Base-by-base conservation (phyloP, 2,797 vertebrate genomes). In the Acanthurus leucopareius region DNA sequence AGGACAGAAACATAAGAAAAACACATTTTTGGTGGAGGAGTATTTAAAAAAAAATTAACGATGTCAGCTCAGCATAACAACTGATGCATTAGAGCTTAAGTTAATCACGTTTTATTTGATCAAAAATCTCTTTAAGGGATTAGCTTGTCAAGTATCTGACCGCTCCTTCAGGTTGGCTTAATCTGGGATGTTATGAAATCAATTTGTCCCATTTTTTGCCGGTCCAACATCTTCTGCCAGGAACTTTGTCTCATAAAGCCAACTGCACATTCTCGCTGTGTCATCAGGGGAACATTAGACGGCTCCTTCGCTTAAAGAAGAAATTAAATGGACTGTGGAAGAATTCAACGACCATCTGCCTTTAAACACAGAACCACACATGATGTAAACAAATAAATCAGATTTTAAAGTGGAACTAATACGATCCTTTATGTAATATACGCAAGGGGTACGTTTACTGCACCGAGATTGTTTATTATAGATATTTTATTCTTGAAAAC, bases 261-360 rank as follows among this genome's bases (percentile, higher is more conserved):
- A 91, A 79, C 86, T 66, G 62, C 62, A 88, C 82, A 82, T 89
- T 91, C 83, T 87, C 58, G 7, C 68, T 25, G 67, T 76, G 82
- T 84, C 85, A 82, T 75, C 80, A 45, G 69, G 80, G 83, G 84
- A 89, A 82, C n/a, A 83, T 80, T 47, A 73, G 44, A 79, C 20
- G 10, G 25, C 75, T 91, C 84, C 81, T 67, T 90, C 77, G 84
- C 47, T 77, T 35, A 59, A 61, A 73, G 72, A 83, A 63, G 48
- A 75, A 82, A 64, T 6, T 38, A 51, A 78, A 75, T 60, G 35
- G 28, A 77, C 64, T 32, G 42, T 64, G 78, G 80, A 82, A 81
- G 51, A 70, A 80, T 75, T 73, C 54, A 67, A 19, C 38, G 49
- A 47, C 72, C 49, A 45, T 58, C 40, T 80, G 59, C 54, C 47